Evolutionary conservation across 2,888 invertebrate genomes (phyloP), one percentile per base, ranked within the genome.

Genomic region (Sabellastarte sp.): DNA sequence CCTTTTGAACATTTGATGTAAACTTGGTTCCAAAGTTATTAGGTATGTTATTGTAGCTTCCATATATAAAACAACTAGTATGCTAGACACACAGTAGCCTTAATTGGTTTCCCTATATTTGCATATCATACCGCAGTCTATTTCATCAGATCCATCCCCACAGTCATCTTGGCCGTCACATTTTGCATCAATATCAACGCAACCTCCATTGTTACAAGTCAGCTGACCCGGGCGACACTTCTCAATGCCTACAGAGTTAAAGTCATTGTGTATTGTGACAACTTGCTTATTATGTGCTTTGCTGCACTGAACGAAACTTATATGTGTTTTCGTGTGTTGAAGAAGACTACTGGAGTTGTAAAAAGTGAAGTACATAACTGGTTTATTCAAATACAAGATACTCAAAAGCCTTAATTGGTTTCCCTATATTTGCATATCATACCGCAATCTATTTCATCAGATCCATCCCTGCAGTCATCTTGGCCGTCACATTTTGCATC

Each of bases 391-490:
- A n/a, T n/a, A n/a, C n/a, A n/a, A n/a, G n/a, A n/a, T n/a, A n/a
- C n/a, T n/a, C n/a, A n/a, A n/a, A n/a, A n/a, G n/a, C n/a, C n/a
- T n/a, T n/a, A n/a, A n/a, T n/a, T n/a, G n/a, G n/a, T n/a, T n/a
- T n/a, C n/a, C n/a, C n/a, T 93, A 87, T 93, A 93, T 82, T 90
- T 89, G 77, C 90, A 89, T 74, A 87, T 85, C 83, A 87, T 86
- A 66, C 64, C 59, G 32, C 69, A 69, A 50, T 63, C 61, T 0
- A 2, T 3, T 61, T 69, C 69, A 33, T 69, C 69, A 1, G 63
- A 50, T 4, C 57, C 57, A 52, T 69, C 67, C 1, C 32, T 50
- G 29, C 69, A 69, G 56, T 69, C 66, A 20, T 30, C n/a, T 3
- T 29, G 10, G 20, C 63, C 59, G 50, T 69, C 66, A 65, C 69